Conservation (phyloP, 2,888 invertebrate genomes). For the Cryptocephalus moraei region DNA sequence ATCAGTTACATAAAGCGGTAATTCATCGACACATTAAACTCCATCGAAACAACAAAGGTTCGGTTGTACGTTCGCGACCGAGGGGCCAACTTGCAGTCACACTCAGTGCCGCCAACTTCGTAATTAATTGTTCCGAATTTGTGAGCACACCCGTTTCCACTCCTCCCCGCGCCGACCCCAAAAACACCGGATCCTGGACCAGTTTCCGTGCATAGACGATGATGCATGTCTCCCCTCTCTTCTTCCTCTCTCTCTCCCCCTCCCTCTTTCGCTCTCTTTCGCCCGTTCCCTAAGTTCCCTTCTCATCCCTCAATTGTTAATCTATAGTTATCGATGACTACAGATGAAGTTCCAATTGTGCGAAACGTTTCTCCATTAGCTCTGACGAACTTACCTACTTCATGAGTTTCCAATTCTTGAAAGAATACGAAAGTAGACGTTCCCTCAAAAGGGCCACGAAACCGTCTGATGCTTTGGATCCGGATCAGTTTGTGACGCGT, state of each 20-base stretch:
- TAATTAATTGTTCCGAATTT: conserved; percentile 32
- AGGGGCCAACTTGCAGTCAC: conserved; percentile 20
- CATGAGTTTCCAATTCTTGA: too few species aligned
- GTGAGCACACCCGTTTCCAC: conserved; percentile 11
- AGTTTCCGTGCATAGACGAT: too few species aligned
- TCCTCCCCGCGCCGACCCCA: too few species aligned
- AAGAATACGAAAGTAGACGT: too few species aligned
- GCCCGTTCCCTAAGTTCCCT: too few species aligned
- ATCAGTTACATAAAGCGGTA: conserved; percentile 17
- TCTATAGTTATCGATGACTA: conserved; percentile 25
- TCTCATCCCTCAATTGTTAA: conserved; percentile 23
- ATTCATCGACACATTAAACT: conserved; percentile 28
- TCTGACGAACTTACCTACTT: too few species aligned
- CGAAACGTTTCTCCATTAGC: not conserved
- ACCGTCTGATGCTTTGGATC: too few species aligned
- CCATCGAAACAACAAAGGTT: conserved; percentile 23
- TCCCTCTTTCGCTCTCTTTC: conserved; percentile 1
- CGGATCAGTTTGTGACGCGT: too few species aligned
- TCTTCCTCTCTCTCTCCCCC: not conserved
- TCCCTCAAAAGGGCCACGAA: too few species aligned
- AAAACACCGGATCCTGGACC: too few species aligned
- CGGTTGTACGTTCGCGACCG: conserved; percentile 18
- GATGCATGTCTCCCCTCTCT: not conserved
- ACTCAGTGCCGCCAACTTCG: conserved; percentile 1
- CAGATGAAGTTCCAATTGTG: conserved; percentile 2